Evolutionary conservation across 2,113 vertebrate genomes (phyloP).

Genomic region (Peucedramus taeniatus): DNA sequence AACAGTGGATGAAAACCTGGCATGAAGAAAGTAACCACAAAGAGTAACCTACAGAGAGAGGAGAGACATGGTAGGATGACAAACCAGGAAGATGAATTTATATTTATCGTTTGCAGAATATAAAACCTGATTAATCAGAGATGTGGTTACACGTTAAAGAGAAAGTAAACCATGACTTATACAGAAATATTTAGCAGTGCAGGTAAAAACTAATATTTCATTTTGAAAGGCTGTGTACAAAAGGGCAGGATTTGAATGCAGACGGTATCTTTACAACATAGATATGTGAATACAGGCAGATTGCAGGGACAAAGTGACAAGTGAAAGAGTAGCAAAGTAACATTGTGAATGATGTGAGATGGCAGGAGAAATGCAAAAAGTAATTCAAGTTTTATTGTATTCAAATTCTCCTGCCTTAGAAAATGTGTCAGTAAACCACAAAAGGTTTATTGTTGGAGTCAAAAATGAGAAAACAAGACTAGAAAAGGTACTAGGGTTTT

Average conservation of each 20-base stretch:
- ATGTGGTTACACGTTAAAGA: neutral
- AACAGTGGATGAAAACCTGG: neutral
- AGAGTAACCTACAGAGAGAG: neutral
- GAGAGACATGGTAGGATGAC: neutral
- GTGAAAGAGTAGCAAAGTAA: neutral
- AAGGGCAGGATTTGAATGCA: neutral
- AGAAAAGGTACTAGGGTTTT: neutral
- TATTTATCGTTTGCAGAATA: neutral
- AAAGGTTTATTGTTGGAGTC: neutral
- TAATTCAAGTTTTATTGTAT: neutral
- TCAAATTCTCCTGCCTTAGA: neutral
- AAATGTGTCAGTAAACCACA: neutral
- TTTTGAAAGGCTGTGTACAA: neutral
- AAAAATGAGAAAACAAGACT: neutral
- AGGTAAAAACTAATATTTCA: neutral
- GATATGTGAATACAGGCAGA: neutral
- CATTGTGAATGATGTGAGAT: neutral
- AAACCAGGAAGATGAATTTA: neutral
- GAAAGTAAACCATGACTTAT: neutral
- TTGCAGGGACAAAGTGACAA: neutral
- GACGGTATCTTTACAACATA: neutral
- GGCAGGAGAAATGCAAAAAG: neutral
- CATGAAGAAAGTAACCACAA: neutral
- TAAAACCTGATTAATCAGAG: neutral
- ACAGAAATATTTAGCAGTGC: neutral